Percentiles rank a stretch among this genome's conserved stretches.
Conservation (phyloP, 2,888 invertebrate species). For the Amaurobius ferox region DNA sequence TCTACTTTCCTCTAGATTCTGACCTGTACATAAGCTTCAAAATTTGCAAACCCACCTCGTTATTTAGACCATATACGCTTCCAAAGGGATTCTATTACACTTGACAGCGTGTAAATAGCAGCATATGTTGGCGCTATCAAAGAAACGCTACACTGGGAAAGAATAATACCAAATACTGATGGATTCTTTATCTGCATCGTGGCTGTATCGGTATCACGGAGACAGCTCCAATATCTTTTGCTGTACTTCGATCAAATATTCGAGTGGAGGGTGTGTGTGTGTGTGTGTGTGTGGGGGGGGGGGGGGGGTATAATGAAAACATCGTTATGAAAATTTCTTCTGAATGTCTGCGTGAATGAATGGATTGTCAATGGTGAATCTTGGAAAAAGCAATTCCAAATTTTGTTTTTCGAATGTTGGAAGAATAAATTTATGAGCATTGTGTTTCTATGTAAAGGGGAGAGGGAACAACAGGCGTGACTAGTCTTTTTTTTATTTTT, state of each 20-base stretch:
- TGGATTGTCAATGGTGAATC: background rate
- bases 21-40: slow-evolving; percentile 26
- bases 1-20: slow-evolving; percentile 13
- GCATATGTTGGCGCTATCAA: slow-evolving; percentile 65
- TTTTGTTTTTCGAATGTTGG: no score
- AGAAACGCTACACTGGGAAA: slow-evolving; percentile 28
- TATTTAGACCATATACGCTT: slow-evolving; percentile 37
- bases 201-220: slow-evolving; percentile 27
- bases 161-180: slow-evolving; percentile 27
- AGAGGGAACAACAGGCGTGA: no score
- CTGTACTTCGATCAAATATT: background rate
- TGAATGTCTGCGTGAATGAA: background rate
- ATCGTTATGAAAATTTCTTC: background rate
- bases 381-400: no score
- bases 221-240: slow-evolving; percentile 46
- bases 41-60: slow-evolving; percentile 18
- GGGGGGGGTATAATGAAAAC: background rate
- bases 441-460: no score
- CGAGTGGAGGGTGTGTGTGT: no score
- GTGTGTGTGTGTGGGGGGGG: no score
- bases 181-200: slow-evolving; percentile 54
- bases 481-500: no score
- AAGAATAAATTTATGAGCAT: no score
- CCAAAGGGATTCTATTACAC: slow-evolving; percentile 64
- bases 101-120: slow-evolving; percentile 70